phyloP scores from a whole-genome alignment of 1,140 invertebrate genomes.

The Dolichoris vasculosae region DNA sequence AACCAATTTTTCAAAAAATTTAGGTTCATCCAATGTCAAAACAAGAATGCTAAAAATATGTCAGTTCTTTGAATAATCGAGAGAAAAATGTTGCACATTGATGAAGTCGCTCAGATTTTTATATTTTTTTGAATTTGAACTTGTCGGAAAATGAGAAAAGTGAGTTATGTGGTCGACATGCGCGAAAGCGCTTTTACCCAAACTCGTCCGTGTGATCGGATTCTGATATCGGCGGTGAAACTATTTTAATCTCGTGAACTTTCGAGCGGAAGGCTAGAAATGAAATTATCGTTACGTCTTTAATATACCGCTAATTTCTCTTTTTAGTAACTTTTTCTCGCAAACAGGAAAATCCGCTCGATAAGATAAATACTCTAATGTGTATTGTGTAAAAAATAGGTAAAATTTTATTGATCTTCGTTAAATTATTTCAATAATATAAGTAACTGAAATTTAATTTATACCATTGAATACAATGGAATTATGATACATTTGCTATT shows the following conservation, averaged over 20 bases:
- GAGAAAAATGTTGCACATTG: background rate
- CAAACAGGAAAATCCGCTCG: conserved; percentile 7
- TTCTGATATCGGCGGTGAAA: conserved; percentile 32
- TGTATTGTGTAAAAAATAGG: background rate
- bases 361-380: background rate
- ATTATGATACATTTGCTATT: too few relatives aligned
- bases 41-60: background rate
- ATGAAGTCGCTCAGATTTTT: background rate
- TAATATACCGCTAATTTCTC: conserved; percentile 22
- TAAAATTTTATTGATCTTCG: background rate
- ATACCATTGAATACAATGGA: too few relatives aligned
- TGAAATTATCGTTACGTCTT: conserved; percentile 44
- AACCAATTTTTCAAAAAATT: background rate
- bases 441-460: background rate
- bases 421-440: background rate
- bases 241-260: conserved; percentile 46
- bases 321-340: conserved; percentile 7
- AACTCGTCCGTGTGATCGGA: conserved; percentile 10
- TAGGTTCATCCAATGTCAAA: background rate
- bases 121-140: background rate
- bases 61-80: conserved; percentile 8
- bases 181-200: background rate
- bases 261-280: conserved; percentile 10
- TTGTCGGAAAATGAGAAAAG: conserved; percentile 26
- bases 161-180: conserved; percentile 21